Percentiles rank a stretch among this genome's conserved stretches.
phyloP scores from a whole-genome alignment of 2,888 invertebrate species.

The Cyclophora punctaria region DNA sequence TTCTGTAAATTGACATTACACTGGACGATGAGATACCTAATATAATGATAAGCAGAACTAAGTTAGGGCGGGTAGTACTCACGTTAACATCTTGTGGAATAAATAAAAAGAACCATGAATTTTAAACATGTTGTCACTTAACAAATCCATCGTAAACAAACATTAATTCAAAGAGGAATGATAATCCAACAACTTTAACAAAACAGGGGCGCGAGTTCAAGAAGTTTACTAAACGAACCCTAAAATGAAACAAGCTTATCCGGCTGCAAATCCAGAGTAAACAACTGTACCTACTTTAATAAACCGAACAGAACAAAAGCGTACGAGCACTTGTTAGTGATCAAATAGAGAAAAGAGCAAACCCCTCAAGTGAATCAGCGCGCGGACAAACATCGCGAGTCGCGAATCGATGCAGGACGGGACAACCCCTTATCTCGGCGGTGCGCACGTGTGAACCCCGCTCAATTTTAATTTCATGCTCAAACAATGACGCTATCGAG shows the following conservation, averaged over 20 bases:
- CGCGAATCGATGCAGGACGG: conserved; percentile 54
- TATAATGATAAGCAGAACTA: no score
- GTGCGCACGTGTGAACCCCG: conserved; percentile 73
- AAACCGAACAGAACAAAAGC: conserved; percentile 36
- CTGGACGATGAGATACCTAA: no score
- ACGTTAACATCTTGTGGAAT: no score
- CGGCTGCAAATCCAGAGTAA: conserved; percentile 29
- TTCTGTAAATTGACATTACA: conserved; percentile 5
- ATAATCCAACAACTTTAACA: no score
- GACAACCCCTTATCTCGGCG: conserved; percentile 66
- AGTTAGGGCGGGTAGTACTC: no score
- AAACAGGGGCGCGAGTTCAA: no score
- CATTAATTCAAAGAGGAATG: no score
- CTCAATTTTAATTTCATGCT: conserved; percentile 76
- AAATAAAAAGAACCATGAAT: no score
- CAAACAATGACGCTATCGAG: conserved; percentile 74
- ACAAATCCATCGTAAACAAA: no score
- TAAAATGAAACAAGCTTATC: conserved; percentile 21
- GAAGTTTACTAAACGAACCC: conserved; percentile 10
- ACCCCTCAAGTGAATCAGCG: conserved; percentile 61
- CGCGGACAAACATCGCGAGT: conserved; percentile 49
- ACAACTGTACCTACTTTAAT: conserved; percentile 31
- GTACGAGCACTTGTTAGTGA: conserved; percentile 41
- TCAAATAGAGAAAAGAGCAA: conserved; percentile 67
- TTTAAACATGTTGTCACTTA: no score